phyloP scores from a whole-genome alignment of 2,113 vertebrate genomes.

The Zapornia atra region DNA sequence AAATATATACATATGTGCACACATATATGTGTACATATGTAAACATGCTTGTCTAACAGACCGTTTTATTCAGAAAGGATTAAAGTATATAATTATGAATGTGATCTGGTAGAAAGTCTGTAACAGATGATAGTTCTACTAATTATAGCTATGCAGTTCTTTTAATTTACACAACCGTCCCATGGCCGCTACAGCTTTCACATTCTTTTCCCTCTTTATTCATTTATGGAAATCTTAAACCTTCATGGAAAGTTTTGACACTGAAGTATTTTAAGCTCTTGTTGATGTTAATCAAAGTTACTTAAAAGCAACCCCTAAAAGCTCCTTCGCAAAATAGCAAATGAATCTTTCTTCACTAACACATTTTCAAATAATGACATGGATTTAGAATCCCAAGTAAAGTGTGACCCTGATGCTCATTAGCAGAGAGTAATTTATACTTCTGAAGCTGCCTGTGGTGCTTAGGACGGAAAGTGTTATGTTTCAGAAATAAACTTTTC shows the following conservation, averaged over 20 bases:
- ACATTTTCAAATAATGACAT: conserved; percentile 30
- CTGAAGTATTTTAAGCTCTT: conserved; percentile 25
- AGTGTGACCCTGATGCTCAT: conserved; percentile 23
- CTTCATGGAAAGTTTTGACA: neutral
- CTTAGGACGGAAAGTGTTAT: conserved; percentile 10
- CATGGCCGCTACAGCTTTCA: neutral
- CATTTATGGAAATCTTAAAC: conserved; percentile 32
- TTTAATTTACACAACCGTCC: neutral
- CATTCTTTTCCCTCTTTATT: neutral
- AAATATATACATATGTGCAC: neutral
- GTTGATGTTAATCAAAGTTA: conserved; percentile 48
- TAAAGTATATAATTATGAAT: neutral
- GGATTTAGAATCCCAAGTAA: conserved; percentile 27
- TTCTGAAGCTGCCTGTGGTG: neutral
- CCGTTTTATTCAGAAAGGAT: conserved; percentile 62
- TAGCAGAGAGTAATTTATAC: conserved; percentile 25
- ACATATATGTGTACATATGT: neutral
- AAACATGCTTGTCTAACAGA: conserved; percentile 60
- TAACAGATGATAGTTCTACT: neutral
- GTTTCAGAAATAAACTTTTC: conserved; percentile 29
- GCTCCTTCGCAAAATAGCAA: neutral
- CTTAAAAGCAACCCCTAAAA: conserved; percentile 46
- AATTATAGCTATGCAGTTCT: conserved; percentile 38
- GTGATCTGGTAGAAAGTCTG: neutral
- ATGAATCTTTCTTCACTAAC: conserved; percentile 30